Evolutionary conservation across 2,113 vertebrate species (phyloP), one percentile per base, ranked within the genome.

Genomic region (human): DNA sequence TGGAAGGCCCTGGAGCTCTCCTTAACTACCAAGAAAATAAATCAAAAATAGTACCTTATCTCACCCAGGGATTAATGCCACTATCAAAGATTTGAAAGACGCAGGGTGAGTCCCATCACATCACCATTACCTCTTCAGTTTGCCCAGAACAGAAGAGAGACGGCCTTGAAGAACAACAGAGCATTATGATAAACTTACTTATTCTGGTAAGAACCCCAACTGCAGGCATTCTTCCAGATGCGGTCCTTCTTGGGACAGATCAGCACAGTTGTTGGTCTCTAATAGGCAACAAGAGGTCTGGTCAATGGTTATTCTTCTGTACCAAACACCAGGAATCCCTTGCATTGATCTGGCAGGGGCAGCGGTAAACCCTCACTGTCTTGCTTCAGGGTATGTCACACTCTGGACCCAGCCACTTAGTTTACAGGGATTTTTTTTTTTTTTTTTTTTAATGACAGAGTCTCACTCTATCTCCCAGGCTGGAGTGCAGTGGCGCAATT

Each of bases 1-100:
- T 80, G 87, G 75, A 90, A 97, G 66, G 81, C 27, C 76, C 13
- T 73, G 52, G 70, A 66, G 35, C 82, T 89, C 85, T 75, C 82
- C 48, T 87, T 90, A 64, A 80, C 68, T 95, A 25, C 43, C 9
- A 55, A 80, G 48, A 90, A 85, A 5, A 18, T 57, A 52, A 79
- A 87, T 82, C 1, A 85, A 93, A 50, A 75, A 27, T 64, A 13
- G 27, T 64, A 64, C 61, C 12, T 78, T 32, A 66, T 87, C 22
- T 90, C 22, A 70, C 76, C 64, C 9, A 86, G 57, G 30, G 23
- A 55, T 94, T 94, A 83, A 32, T 61, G n/a, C n/a, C 16, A 61
- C 38, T 27, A 35, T 73, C 78, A 79, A 73, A 64, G 55, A 80
- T 43, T 90, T 70, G 70, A 94, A 79, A 52, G 76, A 55, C 59